Conservation (phyloP, 2,113 vertebrate species). For the Coryphaenoides rupestris region DNA sequence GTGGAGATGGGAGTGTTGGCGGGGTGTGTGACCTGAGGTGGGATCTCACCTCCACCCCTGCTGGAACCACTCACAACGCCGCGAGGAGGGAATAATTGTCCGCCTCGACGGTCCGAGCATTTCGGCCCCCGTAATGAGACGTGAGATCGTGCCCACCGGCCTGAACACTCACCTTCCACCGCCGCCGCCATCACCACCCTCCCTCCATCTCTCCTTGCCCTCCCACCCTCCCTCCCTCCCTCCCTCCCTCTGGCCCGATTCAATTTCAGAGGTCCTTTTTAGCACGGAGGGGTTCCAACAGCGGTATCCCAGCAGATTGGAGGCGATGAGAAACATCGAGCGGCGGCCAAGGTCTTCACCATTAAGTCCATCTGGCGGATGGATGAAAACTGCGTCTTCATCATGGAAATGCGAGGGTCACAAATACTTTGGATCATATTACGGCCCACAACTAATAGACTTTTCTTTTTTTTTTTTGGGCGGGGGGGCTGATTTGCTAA, state of each 20-base stretch:
- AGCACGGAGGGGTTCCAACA: conserved; percentile 12
- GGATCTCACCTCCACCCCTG: conserved; percentile 57
- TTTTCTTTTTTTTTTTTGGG: conserved; percentile 30
- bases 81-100: conserved; percentile 39
- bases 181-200: neutral
- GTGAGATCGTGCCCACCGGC: conserved; percentile 38
- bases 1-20: conserved; percentile 41
- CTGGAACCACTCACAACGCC: conserved; percentile 51
- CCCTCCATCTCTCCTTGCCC: too few species aligned
- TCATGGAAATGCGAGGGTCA: conserved; percentile 57
- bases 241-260: neutral
- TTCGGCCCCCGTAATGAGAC: conserved; percentile 55
- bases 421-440: conserved; percentile 54
- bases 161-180: conserved; percentile 3
- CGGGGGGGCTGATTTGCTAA: conserved; percentile 47
- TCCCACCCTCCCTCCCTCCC: neutral
- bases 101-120: conserved; percentile 49
- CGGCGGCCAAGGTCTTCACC: conserved; percentile 30
- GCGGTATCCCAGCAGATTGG: conserved; percentile 32
- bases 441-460: conserved; percentile 50
- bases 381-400: conserved; percentile 53
- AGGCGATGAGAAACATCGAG: conserved; percentile 33
- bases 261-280: conserved; percentile 28
- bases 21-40: conserved; percentile 54
- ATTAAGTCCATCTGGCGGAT: conserved; percentile 37